Evolutionary conservation across 2,888 invertebrate genomes (phyloP).

Genomic region (Schizaphis graminum): DNA sequence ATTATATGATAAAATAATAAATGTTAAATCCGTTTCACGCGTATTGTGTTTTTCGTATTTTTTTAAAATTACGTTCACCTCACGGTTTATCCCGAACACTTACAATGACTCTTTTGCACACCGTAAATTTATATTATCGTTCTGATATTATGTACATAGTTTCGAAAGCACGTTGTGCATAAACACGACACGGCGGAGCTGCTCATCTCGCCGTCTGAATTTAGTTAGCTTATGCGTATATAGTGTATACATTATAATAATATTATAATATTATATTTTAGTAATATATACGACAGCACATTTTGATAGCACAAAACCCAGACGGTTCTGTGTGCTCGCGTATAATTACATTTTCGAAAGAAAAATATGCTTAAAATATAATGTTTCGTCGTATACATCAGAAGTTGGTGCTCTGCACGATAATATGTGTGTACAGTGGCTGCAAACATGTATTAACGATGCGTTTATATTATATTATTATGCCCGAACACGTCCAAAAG

Average conservation of each 20-base stretch:
- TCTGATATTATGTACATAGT: not conserved
- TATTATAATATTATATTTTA: constrained; percentile 12
- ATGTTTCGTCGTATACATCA: not conserved
- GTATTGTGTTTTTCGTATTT: not conserved
- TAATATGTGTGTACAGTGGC: not conserved
- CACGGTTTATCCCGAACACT: too few relatives aligned
- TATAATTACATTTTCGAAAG: not conserved
- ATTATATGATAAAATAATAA: not conserved
- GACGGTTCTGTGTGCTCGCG: not conserved
- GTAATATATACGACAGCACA: constrained; percentile 1
- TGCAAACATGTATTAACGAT: not conserved
- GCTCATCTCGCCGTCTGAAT: constrained; percentile 4
- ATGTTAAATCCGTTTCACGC: not conserved
- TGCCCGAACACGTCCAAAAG: too few relatives aligned
- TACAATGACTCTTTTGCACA: not conserved
- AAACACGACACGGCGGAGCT: not conserved
- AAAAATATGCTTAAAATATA: not conserved
- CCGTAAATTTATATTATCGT: not conserved
- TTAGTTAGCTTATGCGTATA: not conserved
- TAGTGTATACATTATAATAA: not conserved
- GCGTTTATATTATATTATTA: not conserved
- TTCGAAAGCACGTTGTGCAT: constrained; percentile 21
- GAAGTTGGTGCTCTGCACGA: not conserved
- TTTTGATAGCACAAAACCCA: not conserved
- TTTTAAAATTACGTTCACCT: not conserved